Evolutionary conservation across 2,113 vertebrate species (phyloP), one percentile per base, ranked within the genome.

Genomic region (Mormyrus iriodes): DNA sequence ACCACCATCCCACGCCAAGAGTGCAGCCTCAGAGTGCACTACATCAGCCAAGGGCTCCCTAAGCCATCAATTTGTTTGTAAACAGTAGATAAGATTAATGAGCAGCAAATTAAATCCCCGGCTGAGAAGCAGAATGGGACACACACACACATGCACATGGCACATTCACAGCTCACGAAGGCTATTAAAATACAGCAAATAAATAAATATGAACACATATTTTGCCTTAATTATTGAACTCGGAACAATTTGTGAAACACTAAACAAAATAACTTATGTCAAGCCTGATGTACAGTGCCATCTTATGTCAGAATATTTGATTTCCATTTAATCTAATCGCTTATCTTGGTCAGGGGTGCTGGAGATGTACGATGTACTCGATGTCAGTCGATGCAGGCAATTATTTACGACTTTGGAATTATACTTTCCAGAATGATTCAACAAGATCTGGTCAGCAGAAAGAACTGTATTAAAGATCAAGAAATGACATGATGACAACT

Each of bases 31-130:
- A 91, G 92, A 92, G 91, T 91, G 91, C 93, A 93, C 91, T 51
- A 90, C 91, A 92, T 93, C 93, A 92, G 94, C 95, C 92, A 91
- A 89, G 92, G 93, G 95, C 92, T 88, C 93, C 93, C 92, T 93
- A 94, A 95, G 93, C 95, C 94, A 94, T 94, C 95, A 94, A 92
- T 95, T 93, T 95, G 95, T 96, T 95, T 94, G 95, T 95, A 96
- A 96, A 96, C 93, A 95, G 89, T 93, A 95, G 93, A 95, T 83
- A 89, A 84, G 88, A 83, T 96, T 95, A 95, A 93, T 92, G 93
- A 90, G 92, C 93, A 93, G 92, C 90, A 94, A 95, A 95, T 94
- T 93, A 93, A 93, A 93, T 93, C 92, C 82, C 90, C 86, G 88
- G 90, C 90, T 94, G 88, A 89, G 91, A 85, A 88, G 91, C 93